Evolutionary conservation across 2,888 invertebrate genomes (phyloP).

Genomic region (Orthosia incerta): DNA sequence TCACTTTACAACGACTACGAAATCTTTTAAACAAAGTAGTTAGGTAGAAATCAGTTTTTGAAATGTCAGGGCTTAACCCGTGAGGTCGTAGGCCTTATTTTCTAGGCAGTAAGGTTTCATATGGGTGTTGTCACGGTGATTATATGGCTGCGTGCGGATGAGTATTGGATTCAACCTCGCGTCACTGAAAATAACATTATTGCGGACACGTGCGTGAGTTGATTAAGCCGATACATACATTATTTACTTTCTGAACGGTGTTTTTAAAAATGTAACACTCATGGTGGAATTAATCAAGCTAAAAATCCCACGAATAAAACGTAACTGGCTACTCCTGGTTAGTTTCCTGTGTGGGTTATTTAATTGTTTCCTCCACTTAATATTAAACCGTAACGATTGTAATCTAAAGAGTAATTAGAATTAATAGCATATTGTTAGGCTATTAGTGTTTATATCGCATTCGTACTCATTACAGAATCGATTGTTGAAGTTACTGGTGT

Average conservation of each 20-base stretch:
- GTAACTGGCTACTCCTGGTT: conserved; percentile 43
- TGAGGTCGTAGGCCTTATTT: conserved; percentile 71
- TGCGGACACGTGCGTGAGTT: conserved; percentile 79
- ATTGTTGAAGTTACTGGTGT: conserved; percentile 26
- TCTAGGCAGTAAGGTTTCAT: conserved; percentile 82
- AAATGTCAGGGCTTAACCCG: conserved; percentile 58
- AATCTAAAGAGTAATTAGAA: conserved; percentile 65
- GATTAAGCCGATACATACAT: conserved; percentile 75
- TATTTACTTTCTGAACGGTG: conserved; percentile 66
- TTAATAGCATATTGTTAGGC: conserved; percentile 64
- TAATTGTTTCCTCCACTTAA: conserved; percentile 71
- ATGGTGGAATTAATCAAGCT: conserved; percentile 39
- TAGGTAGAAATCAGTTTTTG: conserved; percentile 50
- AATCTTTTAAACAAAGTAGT: conserved; percentile 62
- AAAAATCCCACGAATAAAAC: conserved; percentile 52
- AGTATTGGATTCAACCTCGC: conserved; percentile 83
- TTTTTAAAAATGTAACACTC: conserved; percentile 52
- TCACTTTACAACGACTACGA: conserved; percentile 61
- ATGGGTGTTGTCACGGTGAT: conserved; percentile 74
- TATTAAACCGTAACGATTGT: conserved; percentile 68
- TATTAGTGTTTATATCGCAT: conserved; percentile 49
- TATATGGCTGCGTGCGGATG: conserved; percentile 85
- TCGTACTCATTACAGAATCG: conserved; percentile 37
- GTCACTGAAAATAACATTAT: conserved; percentile 86
- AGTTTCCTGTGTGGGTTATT: conserved; percentile 67